These are phyloP conservation scores for Anas bahamensis DNA, from an alignment of 2,797 vertebrate species.

Conservation along the genomic window DNA sequence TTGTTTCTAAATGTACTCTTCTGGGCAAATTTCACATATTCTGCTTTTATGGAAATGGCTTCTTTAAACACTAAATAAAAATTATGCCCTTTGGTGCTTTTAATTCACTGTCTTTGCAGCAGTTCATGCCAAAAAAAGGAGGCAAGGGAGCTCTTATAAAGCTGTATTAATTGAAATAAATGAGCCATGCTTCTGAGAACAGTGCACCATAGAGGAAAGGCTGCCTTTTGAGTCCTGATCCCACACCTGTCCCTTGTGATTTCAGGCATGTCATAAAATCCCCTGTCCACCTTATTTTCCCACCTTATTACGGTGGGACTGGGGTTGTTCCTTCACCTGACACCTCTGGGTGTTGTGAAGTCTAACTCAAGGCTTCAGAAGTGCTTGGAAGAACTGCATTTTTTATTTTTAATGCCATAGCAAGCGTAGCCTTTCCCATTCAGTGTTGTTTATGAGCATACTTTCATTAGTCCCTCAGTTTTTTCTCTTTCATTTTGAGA, in stretches of 20 bases:
- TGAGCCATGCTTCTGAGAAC: constrained; percentile 34
- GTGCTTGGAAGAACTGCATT: neutral
- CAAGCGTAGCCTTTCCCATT: neutral
- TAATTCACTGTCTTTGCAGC: constrained; percentile 55
- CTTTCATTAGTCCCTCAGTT: constrained; percentile 29
- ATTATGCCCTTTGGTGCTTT: constrained; percentile 23
- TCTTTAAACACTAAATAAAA: constrained; percentile 43
- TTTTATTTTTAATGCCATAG: constrained; percentile 27
- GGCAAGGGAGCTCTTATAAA: constrained; percentile 45
- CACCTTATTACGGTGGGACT: constrained; percentile 17
- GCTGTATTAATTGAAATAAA: constrained; percentile 66
- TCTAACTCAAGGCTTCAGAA: neutral
- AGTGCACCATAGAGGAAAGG: constrained; percentile 21
- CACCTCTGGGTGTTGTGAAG: neutral
- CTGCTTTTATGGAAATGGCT: constrained; percentile 14
- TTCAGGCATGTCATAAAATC: constrained; percentile 43
- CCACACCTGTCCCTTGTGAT: neutral
- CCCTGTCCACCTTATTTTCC: constrained; percentile 45
- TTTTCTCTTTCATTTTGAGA: neutral
- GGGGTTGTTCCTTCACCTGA: neutral
- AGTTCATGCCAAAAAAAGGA: neutral
- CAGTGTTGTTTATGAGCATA: constrained; percentile 24
- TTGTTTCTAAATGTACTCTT: neutral
- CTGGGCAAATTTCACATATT: neutral
- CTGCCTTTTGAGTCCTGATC: constrained; percentile 35